Evolutionary conservation across 2,797 vertebrate species (phyloP), one percentile per base, ranked within the genome.

Genomic region (Onychomys arenicola): DNA sequence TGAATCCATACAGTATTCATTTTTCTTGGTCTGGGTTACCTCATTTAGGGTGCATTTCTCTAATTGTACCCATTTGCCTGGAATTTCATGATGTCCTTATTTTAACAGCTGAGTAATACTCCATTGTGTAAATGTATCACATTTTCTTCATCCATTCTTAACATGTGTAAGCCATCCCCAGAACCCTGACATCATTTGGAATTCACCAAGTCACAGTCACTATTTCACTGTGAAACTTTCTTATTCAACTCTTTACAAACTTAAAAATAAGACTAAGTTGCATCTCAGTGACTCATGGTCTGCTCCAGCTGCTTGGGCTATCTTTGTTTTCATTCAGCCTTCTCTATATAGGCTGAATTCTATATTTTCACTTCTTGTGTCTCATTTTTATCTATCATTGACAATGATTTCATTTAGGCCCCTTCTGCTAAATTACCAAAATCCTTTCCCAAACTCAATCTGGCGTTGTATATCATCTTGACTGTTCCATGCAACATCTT

Each of bases 271-370:
- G 75, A 27, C 40, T 76, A 52, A 40, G 12, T 80, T 84, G 63
- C 69, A 76, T 49, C 34, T 23, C 16, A 32, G 37, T 93, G 94
- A 95, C 55, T 96, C 96, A 97, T 13, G 25, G 40, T 95, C 40
- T 69, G 43, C 69, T 89, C 61, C 94, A 94, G 91, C 85, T 96
- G 95, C 61, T 93, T 61, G 90, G 21, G 55, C 57, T 84, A 63
- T 88, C 92, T 84, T 77, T 67, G 2, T 89, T 96, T 92, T 89
- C 65, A 84, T 71, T 59, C 43, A 91, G 83, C 73, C 89, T 27
- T 94, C 92, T 86, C 29, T 59, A 96, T 96, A 96, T 95, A 97
- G 89, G 71, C 75, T 83, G 23, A 55, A 84, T 89, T 86, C 78
- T 86, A 77, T 95, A 91, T 92, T 95, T 97, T 87, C 43, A 86